Base-by-base conservation (phyloP, 2,113 vertebrate species). In the Dromaius novaehollandiae region DNA sequence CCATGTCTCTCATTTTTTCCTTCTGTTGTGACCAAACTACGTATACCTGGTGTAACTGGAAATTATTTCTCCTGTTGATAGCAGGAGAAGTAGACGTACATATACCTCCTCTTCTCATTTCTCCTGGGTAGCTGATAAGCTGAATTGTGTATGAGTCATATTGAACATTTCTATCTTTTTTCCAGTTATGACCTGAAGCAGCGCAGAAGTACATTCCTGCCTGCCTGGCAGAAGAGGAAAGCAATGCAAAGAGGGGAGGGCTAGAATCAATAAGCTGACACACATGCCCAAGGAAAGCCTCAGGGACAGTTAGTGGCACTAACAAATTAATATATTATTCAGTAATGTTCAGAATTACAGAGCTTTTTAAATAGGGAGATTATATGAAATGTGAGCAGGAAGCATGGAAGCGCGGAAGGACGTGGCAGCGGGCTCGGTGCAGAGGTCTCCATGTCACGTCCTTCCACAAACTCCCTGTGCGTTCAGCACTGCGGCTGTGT, bases 61-160 rank as follows among this genome's bases (percentile, higher is more conserved):
- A 97, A 97, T 97, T 97, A 97, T 97, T 97, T 97, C 95, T 97
- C 70, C 86, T 90, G 95, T 97, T 97, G 96, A 96, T 98, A 96
- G 90, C 14, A 66, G 91, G 55, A 95, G 88, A 93, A 95, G 91
- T 28, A 96, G 90, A 92, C 32, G n/a, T 97, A 95, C 85, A 42
- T 94, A 95, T 95, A 96, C 97, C 93, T 97, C 95, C 96, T 91
- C 95, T 96, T 94, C 92, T 97, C 93, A 83, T 97, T 97, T 95
- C 95, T 97, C 96, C 89, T 95, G 95, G 97, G 95, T 95, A 89
- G 93, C 95, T 95, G 97, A 97, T 97, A 97, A 97, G 90, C 94
- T 97, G 97, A 98, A 98, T 97, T 97, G 97, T 98, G 95, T 96
- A 97, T 98, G 96, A 98, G 96, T 95, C 97, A 96, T 97, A 96